A percentile compares a stretch with the other conserved stretches of the same genome.
These are phyloP conservation scores for Poecilia velifera DNA, from an alignment of 2,797 vertebrate genomes.

Conservation along the genomic window DNA sequence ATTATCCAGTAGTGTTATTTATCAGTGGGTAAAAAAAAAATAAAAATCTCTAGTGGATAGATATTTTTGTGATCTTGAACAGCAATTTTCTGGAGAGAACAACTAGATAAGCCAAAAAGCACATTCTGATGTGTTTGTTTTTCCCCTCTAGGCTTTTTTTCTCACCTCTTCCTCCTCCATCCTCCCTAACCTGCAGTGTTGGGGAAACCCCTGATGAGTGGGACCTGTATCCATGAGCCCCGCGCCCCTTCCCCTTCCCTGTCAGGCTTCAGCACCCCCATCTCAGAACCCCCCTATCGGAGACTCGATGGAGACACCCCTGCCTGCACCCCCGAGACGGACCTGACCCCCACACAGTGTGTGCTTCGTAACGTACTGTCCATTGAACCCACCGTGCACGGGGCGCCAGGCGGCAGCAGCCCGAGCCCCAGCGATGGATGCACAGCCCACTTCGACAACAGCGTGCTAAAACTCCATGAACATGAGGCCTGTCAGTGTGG, in stretches of 20 bases:
- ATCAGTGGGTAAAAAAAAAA: neutral
- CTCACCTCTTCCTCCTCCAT: slow-evolving; percentile 55
- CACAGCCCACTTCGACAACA: slow-evolving; percentile 85
- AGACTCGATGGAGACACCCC: slow-evolving; percentile 88
- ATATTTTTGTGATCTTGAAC: neutral
- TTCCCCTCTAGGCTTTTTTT: slow-evolving; percentile 57
- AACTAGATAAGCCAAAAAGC: neutral
- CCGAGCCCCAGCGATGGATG: slow-evolving; percentile 84
- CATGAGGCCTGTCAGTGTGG: slow-evolving; percentile 82
- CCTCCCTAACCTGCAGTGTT: slow-evolving; percentile 74
- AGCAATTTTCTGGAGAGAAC: neutral
- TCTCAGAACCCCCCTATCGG: slow-evolving; percentile 87
- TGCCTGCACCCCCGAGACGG: slow-evolving; percentile 90
- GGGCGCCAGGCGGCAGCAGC: slow-evolving; percentile 77
- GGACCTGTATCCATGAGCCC: slow-evolving; percentile 93
- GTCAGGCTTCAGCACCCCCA: slow-evolving; percentile 88
- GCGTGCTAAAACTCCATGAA: slow-evolving; percentile 87
- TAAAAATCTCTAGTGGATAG: neutral
- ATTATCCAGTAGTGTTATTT: neutral
- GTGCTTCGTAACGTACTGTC: slow-evolving; percentile 91
- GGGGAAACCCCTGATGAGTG: slow-evolving; percentile 82
- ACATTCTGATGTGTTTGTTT: slow-evolving; percentile 10
- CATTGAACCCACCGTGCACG: slow-evolving; percentile 82
- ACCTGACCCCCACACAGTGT: slow-evolving; percentile 94
- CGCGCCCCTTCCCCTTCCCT: slow-evolving; percentile 93